Evolutionary conservation across 2,888 invertebrate genomes (phyloP).

Genomic region (Proisotoma minuta): DNA sequence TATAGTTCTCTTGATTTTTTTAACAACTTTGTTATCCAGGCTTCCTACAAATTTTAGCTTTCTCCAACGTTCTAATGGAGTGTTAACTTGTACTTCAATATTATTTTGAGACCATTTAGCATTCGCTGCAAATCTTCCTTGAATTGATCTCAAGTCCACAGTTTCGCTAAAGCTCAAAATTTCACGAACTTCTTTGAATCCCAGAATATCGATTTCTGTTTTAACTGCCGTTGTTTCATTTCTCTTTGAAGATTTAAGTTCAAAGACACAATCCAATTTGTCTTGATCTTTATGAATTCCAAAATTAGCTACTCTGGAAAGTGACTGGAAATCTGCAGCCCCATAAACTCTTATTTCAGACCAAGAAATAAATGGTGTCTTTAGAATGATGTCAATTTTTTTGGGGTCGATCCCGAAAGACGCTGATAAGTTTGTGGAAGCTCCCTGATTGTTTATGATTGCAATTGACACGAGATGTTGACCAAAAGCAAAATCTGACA

Average conservation of each 20-base stretch:
- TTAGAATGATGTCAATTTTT: conserved; percentile 26
- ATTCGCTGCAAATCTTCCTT: conserved; percentile 22
- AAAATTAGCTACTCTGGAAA: conserved; percentile 23
- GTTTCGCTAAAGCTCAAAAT: conserved; percentile 14
- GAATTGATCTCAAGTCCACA: neutral
- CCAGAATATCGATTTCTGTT: conserved; percentile 22
- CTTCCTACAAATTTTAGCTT: conserved; percentile 31
- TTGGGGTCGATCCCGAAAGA: conserved; percentile 33
- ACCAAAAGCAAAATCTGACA: conserved; percentile 29
- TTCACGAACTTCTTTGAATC: conserved; percentile 10
- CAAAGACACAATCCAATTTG: conserved; percentile 24
- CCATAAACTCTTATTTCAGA: conserved; percentile 23
- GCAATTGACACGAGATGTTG: conserved; percentile 33
- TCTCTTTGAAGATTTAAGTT: conserved; percentile 22
- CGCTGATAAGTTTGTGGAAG: conserved; percentile 16
- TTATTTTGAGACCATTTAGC: conserved; percentile 24
- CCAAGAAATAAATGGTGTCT: conserved; percentile 41
- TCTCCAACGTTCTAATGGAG: conserved; percentile 41
- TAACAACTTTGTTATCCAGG: conserved; percentile 25
- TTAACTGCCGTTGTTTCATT: conserved; percentile 18
- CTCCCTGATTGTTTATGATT: conserved; percentile 9
- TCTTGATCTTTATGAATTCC: conserved; percentile 20
- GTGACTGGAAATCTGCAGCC: conserved; percentile 15
- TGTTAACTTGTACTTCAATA: conserved; percentile 33
- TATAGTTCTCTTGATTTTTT: no score